A percentile compares a stretch with the other conserved stretches of the same genome.
Conservation (phyloP, 2,888 invertebrate species). For the Nemapogon koenigi region DNA sequence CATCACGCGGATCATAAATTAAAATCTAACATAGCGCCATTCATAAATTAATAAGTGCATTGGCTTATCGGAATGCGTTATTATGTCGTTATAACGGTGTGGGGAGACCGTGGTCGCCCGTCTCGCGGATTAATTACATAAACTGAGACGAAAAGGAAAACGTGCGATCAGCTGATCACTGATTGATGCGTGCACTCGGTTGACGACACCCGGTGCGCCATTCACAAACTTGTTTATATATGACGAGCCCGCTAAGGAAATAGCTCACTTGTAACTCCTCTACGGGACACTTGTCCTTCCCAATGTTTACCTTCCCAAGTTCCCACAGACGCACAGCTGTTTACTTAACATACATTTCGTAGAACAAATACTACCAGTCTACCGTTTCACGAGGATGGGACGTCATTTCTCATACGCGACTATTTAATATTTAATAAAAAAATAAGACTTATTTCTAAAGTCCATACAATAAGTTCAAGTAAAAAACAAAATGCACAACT, state of each 20-base stretch:
- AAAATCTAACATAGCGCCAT: slow-evolving; percentile 26
- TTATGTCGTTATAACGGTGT: too few relatives aligned
- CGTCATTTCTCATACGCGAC: too few relatives aligned
- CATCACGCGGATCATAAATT: slow-evolving; percentile 16
- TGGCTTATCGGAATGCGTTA: slow-evolving; percentile 13
- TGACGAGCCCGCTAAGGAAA: slow-evolving; percentile 29
- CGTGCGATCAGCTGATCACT: slow-evolving; percentile 51
- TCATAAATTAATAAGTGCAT: slow-evolving; percentile 37
- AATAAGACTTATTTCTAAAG: too few relatives aligned
- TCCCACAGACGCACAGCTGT: too few relatives aligned
- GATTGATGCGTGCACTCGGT: slow-evolving; percentile 36
- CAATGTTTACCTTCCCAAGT: too few relatives aligned
- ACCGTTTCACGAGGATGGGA: too few relatives aligned
- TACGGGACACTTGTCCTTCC: too few relatives aligned
- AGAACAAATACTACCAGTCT: too few relatives aligned
- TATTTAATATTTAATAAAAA: too few relatives aligned
- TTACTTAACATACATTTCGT: too few relatives aligned
- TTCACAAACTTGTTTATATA: slow-evolving; percentile 36
- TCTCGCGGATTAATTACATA: slow-evolving; percentile 56
- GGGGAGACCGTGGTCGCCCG: slow-evolving; percentile 28
- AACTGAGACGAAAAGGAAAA: slow-evolving; percentile 49
- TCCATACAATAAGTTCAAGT: too few relatives aligned
- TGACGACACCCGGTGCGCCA: slow-evolving; percentile 23
- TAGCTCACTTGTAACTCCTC: too few relatives aligned
- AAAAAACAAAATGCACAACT: slow-evolving; percentile 7